Percentiles rank a stretch among this genome's conserved stretches.
These are phyloP conservation scores for Lasioglossum pauxillum DNA, from an alignment of 2,888 invertebrate species.

Conservation along the genomic window DNA sequence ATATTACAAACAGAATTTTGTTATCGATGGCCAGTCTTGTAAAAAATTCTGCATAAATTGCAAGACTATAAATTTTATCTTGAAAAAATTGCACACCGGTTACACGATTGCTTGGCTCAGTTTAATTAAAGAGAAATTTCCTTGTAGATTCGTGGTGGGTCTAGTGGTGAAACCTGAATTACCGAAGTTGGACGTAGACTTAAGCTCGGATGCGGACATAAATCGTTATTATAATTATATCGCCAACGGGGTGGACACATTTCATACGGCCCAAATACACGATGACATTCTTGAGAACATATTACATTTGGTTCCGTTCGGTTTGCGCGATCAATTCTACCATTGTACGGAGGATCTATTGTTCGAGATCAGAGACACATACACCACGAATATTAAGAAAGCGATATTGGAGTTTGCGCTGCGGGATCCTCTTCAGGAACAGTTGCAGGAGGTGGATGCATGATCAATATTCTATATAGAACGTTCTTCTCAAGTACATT, in stretches of 20 bases:
- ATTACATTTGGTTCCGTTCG: conserved; percentile 87
- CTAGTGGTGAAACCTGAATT: conserved; percentile 88
- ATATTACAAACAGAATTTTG: not conserved
- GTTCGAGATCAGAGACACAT: conserved; percentile 93
- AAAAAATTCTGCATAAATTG: not conserved
- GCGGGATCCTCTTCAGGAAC: conserved; percentile 85
- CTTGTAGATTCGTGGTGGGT: conserved; percentile 89
- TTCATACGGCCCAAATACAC: conserved; percentile 94
- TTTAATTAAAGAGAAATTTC: not conserved
- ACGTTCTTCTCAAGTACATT: not conserved
- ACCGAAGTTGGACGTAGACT: conserved; percentile 84
- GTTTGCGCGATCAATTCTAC: conserved; percentile 87
- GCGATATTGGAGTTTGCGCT: conserved; percentile 96
- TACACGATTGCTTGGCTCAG: not conserved
- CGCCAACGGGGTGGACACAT: conserved; percentile 95
- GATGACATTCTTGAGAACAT: conserved; percentile 89
- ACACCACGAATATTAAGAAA: conserved; percentile 94
- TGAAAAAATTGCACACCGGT: not conserved
- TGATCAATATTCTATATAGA: not conserved
- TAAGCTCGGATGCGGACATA: conserved; percentile 88
- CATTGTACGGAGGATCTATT: conserved; percentile 87
- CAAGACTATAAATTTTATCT: not conserved
- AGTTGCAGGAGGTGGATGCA: conserved; percentile 35
- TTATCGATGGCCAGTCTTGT: not conserved
- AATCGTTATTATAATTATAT: conserved; percentile 95